phyloP scores from a whole-genome alignment of 1,140 invertebrate genomes.

The Belonocnema kinseyi region DNA sequence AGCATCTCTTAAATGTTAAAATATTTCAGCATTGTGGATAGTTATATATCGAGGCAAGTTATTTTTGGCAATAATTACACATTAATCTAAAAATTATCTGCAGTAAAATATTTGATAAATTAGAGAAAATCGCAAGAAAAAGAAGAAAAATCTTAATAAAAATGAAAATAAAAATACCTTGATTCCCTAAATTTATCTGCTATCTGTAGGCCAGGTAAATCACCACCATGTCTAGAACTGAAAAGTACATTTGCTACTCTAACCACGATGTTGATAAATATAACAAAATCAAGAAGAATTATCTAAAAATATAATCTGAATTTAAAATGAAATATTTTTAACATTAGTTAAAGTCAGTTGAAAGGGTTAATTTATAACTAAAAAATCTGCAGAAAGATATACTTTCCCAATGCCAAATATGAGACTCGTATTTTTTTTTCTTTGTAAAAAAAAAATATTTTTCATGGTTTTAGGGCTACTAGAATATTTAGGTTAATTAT shows the following conservation, averaged over 20 bases:
- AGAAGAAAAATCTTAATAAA: not conserved
- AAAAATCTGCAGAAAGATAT: no score
- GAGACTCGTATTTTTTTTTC: no score
- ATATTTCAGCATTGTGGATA: slow-evolving; percentile 20
- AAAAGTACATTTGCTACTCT: not conserved
- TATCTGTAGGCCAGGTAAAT: slow-evolving; percentile 20
- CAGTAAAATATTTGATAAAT: not conserved
- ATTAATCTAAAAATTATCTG: slow-evolving; percentile 45
- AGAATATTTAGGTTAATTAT: no score
- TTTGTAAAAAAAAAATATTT: no score
- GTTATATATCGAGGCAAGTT: slow-evolving; percentile 40
- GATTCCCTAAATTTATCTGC: slow-evolving; percentile 14
- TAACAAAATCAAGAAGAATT: no score
- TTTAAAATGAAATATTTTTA: no score
- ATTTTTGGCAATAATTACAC: slow-evolving; percentile 69
- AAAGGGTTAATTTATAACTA: no score
- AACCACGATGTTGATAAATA: no score
- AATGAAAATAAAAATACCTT: not conserved
- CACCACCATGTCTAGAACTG: slow-evolving; percentile 3
- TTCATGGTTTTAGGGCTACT: no score
- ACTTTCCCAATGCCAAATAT: no score
- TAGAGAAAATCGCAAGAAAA: not conserved
- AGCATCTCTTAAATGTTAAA: slow-evolving; percentile 6
- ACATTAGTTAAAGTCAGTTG: no score
- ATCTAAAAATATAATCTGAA: no score